These are phyloP conservation scores for Phymanthus crucifer DNA, from an alignment of 92 coral and sea anemone species.

Conservation along the genomic window DNA sequence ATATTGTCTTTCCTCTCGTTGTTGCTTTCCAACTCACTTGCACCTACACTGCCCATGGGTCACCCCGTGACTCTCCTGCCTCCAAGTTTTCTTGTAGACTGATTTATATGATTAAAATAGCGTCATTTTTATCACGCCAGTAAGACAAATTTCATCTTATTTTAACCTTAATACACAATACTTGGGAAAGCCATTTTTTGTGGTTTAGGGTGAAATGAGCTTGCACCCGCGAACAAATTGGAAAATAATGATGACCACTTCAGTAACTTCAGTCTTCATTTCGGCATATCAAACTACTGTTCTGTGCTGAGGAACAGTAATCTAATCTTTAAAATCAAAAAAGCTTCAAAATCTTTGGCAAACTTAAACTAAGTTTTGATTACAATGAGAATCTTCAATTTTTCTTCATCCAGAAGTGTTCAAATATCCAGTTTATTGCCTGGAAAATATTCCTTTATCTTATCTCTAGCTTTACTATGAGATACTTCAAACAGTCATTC, in stretches of 20 bases:
- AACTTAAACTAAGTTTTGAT: too few species aligned
- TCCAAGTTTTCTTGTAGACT: not conserved
- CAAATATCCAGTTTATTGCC: not conserved
- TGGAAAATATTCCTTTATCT: not conserved
- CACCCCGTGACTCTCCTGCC: too few species aligned
- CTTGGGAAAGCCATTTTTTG: not conserved
- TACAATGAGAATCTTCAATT: too few species aligned
- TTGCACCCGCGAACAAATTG: too few species aligned
- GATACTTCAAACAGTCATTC: conserved; percentile 9
- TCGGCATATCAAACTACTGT: too few species aligned
- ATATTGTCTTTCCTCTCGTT: conserved; percentile 8
- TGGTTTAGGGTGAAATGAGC: too few species aligned
- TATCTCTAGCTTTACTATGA: not conserved
- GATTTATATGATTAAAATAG: not conserved
- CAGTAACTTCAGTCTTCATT: too few species aligned
- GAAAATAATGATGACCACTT: too few species aligned
- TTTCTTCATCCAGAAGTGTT: too few species aligned
- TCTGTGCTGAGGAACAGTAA: too few species aligned
- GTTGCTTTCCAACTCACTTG: not conserved
- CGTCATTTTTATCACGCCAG: not conserved
- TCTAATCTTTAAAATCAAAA: too few species aligned
- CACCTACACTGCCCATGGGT: not conserved
- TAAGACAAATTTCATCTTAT: not conserved
- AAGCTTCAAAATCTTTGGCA: too few species aligned
- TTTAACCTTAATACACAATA: not conserved